Percentiles rank a stretch among this genome's conserved stretches.
Conservation (phyloP, 30 jellyfish, hydroid and myxozoan species). For the Turritopsis dohrnii region DNA sequence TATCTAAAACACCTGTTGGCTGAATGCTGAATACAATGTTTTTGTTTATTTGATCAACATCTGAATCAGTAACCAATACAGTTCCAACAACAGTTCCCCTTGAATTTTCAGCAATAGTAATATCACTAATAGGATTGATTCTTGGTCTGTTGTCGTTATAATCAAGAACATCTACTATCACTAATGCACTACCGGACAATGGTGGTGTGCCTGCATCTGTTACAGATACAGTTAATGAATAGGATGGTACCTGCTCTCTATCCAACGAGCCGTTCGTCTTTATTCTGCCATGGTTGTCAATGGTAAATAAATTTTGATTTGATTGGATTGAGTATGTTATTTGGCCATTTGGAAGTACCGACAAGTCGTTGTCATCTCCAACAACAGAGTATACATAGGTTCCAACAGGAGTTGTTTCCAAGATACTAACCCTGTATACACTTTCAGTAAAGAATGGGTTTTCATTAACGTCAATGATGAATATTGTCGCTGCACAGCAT, state of each 20-base stretch:
- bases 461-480: constrained; percentile 73
- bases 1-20: constrained; percentile 60
- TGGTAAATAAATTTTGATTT: constrained; percentile 33
- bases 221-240: constrained; percentile 23
- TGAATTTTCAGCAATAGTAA: constrained; percentile 55
- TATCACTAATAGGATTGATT: constrained; percentile 35
- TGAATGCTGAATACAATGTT: constrained; percentile 39
- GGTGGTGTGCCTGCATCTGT: constrained; percentile 69
- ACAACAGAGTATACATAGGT: constrained; percentile 38
- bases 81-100: constrained; percentile 58
- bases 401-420: constrained; percentile 67
- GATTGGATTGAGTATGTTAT: constrained; percentile 41
- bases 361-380: constrained; percentile 61
- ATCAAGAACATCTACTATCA: constrained; percentile 48
- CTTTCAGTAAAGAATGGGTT: constrained; percentile 54
- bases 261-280: constrained; percentile 11
- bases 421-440: constrained; percentile 37
- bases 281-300: constrained; percentile 24
- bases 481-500: constrained; percentile 53
- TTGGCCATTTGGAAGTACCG: constrained; percentile 47
- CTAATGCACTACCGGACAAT: constrained; percentile 21
- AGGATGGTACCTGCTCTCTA: background rate
- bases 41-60: constrained; percentile 39
- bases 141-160: constrained; percentile 79
- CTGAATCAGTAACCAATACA: constrained; percentile 61